Base-by-base conservation (phyloP, 2,888 invertebrate species). In the Rhagonycha fulva region DNA sequence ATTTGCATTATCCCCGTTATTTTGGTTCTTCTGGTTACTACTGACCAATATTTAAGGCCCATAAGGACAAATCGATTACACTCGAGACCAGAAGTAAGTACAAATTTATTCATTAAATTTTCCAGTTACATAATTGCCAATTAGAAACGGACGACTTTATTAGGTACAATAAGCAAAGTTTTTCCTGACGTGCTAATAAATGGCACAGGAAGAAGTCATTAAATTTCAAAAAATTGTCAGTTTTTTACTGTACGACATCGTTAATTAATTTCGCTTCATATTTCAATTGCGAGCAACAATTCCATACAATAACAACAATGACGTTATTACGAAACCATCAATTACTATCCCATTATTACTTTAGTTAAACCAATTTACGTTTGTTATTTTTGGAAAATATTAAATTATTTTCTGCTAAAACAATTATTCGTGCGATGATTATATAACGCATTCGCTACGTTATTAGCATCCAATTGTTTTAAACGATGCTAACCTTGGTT, bases 31-130 rank as follows among this genome's bases (percentile, higher is more conserved):
- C 87, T 92, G 78, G 91, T 92, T 87, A 90, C 91, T 14, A 91
- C 91, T 4, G 92, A 91, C 81, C 90, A 90, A 83, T 91, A 91
- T 84, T 90, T 91, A 88, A 89, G 91, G 85, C 89, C 91, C n/a
- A 88, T 89, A 9, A 89, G 89, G 81, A 89, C 87, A 83, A 87
- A 89, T 62, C 89, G 89, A 80, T 84, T 89, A 68, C 88, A 89
- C 68, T 88, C 90, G 82, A 89, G 90, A 63, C 78, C 84, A 82
- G 90, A 91, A 89, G 91, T 91, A 82, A 88, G 88, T 85, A 24
- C 4, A 12, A 68, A 66, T 66, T 63, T 63, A 24, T 24, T 12
- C n/a, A 7, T 47, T 47, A 5, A 32, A 32, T 32, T 32, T 32
- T 32, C 32, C 32, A 32, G 32, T 32, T 32, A 32, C 32, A 4